Base-by-base conservation (phyloP, 2,888 invertebrate genomes). In the Apodemia zela region DNA sequence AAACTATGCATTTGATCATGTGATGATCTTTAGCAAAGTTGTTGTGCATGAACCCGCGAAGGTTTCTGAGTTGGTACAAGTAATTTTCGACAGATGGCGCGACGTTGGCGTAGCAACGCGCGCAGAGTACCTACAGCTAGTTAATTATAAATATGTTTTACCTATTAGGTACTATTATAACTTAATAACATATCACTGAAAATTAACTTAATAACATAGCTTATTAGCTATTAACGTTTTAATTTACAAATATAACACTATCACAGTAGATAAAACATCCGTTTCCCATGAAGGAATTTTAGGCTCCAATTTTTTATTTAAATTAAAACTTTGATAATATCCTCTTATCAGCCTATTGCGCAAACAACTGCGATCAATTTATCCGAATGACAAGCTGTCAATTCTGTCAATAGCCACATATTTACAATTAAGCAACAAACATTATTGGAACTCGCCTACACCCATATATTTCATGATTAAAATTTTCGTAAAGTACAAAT, bases 341-440 rank as follows among this genome's bases (percentile, higher is more conserved):
- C 78, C 71, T 72, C 81, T 82, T 91, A 90, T 90, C 90, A 81
- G 82, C 77, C 84, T 80, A 87, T 88, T 87, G 82, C 87, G 87
- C 88, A 90, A 90, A 89, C 89, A 90, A 84, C 84, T 77, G 79
- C 78, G 78, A 90, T 91, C 90, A 89, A 89, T 90, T 87, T 88
- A 87, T 87, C 81, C 83, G 73, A 79, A 72, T 87, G 90, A 90
- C 90, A 90, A 82, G 76, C 77, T 89, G 87, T 88, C 88, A 83
- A 73, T 76, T 81, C 77, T 86, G 89, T 90, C 90, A 88, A 78
- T 78, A 73, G 73, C 83, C 87, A 85, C 87, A 86, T 80, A 84
- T 85, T 85, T 84, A 90, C 90, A 90, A 91, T 90, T 91, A 91
- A 89, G 85, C 84, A 89, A 89, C 87, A 82, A 84, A 82, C 82